Evolutionary conservation across 30 jellyfish, hydroid and myxozoan species (phyloP).

Genomic region (Aurelia aurita): DNA sequence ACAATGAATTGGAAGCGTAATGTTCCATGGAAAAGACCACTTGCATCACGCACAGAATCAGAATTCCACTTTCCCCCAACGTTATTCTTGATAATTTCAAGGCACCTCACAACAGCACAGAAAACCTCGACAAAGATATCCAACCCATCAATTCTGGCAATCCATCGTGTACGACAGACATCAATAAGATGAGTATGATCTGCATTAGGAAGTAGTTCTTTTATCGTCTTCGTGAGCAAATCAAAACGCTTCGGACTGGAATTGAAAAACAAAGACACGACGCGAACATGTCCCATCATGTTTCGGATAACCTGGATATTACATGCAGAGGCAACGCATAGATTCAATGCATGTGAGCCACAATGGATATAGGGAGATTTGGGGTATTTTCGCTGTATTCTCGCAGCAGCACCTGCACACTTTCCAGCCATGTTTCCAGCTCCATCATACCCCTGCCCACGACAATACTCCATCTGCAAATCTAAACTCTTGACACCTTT

Average conservation of each 20-base stretch:
- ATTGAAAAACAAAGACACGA: slow-evolving; percentile 9
- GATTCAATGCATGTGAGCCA: slow-evolving; percentile 58
- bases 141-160: slow-evolving; percentile 58
- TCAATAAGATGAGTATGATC: slow-evolving; percentile 37
- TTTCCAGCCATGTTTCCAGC: slow-evolving; percentile 85
- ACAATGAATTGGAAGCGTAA: slow-evolving; percentile 4
- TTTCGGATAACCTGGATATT: slow-evolving; percentile 29
- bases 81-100: slow-evolving; percentile 11
- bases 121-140: slow-evolving; percentile 39
- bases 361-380: slow-evolving; percentile 70
- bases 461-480: slow-evolving; percentile 32
- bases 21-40: neutral
- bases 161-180: slow-evolving; percentile 76
- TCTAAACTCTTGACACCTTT: neutral
- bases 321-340: slow-evolving; percentile 61
- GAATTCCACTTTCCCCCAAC: too few relatives aligned
- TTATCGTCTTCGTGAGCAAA: neutral
- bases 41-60: neutral
- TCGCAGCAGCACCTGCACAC: slow-evolving; percentile 55
- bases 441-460: slow-evolving; percentile 82
- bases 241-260: slow-evolving; percentile 11
- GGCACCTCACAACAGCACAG: slow-evolving; percentile 11
- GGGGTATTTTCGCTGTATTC: neutral
- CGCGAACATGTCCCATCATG: slow-evolving; percentile 62
- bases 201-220: neutral